A percentile compares a stretch with the other conserved stretches of the same genome.
phyloP scores from a whole-genome alignment of 1,140 invertebrate species.

The Stenopsyche tienmushanensis region DNA sequence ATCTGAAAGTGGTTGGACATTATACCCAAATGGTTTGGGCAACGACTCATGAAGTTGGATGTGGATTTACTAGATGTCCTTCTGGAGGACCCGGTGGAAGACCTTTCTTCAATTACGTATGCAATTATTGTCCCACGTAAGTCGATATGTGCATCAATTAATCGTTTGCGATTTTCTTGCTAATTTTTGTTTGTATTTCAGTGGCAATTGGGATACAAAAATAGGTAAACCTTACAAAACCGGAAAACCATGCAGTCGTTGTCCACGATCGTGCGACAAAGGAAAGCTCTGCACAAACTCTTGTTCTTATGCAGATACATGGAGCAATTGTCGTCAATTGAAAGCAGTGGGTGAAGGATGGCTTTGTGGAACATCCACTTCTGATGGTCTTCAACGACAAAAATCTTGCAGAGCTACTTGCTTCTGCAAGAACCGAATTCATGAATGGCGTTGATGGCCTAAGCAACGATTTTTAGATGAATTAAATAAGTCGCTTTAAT shows the following conservation, averaged over 20 bases:
- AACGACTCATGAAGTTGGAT: conserved; percentile 74
- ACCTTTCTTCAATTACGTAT: conserved; percentile 80
- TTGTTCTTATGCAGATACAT: conserved; percentile 68
- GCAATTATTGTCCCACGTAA: conserved; percentile 85
- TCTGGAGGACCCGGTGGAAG: conserved; percentile 57
- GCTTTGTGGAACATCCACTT: conserved; percentile 62
- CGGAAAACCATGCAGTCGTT: conserved; percentile 65
- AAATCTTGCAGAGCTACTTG: conserved; percentile 72
- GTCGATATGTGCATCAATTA: conserved; percentile 42
- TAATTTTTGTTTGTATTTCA: conserved; percentile 49
- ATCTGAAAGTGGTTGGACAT: conserved; percentile 70
- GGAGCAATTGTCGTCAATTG: conserved; percentile 72
- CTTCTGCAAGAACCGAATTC: conserved; percentile 58
- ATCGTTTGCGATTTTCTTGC: background rate
- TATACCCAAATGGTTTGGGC: conserved; percentile 87
- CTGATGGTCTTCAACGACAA: conserved; percentile 58
- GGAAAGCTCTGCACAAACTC: conserved; percentile 69
- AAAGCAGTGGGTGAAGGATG: conserved; percentile 59
- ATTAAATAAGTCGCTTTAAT: too few species aligned
- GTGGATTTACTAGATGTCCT: conserved; percentile 71
- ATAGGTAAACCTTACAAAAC: conserved; percentile 67
- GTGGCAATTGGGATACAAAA: conserved; percentile 66
- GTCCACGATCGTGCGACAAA: conserved; percentile 63
- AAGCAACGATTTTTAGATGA: too few species aligned
- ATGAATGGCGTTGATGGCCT: conserved; percentile 46